phyloP scores from a whole-genome alignment of 2,797 vertebrate species.

The Mus spretus region DNA sequence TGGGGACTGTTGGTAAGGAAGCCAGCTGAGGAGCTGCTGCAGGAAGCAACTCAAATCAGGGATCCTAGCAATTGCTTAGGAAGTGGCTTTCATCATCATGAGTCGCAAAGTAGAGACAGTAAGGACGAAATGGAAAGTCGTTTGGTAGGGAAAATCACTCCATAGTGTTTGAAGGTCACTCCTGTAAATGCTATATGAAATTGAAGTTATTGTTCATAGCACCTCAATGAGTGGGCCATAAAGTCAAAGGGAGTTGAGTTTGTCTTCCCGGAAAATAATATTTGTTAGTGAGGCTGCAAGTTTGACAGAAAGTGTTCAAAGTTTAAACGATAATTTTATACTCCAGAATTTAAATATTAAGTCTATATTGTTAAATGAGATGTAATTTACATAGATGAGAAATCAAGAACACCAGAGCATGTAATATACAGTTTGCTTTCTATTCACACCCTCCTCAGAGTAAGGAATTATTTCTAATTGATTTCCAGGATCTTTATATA shows the following conservation, averaged over 20 bases:
- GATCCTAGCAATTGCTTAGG: neutral
- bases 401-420: neutral
- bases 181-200: neutral
- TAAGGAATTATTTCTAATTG: neutral
- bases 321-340: neutral
- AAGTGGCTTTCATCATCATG: neutral
- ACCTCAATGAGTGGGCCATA: neutral
- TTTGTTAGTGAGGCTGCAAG: neutral
- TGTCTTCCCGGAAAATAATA: neutral
- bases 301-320: neutral
- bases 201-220: too few species aligned
- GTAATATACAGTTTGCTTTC: neutral
- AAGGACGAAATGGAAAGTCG: neutral
- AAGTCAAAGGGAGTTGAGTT: neutral
- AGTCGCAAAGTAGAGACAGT: too few species aligned
- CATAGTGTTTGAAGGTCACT: fast-evolving
- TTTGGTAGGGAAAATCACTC: neutral
- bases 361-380: neutral
- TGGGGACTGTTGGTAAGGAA: neutral
- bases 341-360: neutral
- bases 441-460: neutral
- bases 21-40: neutral
- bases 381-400: neutral
- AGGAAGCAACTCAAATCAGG: neutral
- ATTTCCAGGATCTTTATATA: neutral